Base-by-base conservation (phyloP, 2,113 vertebrate genomes). In the Tachysurus vachellii region DNA sequence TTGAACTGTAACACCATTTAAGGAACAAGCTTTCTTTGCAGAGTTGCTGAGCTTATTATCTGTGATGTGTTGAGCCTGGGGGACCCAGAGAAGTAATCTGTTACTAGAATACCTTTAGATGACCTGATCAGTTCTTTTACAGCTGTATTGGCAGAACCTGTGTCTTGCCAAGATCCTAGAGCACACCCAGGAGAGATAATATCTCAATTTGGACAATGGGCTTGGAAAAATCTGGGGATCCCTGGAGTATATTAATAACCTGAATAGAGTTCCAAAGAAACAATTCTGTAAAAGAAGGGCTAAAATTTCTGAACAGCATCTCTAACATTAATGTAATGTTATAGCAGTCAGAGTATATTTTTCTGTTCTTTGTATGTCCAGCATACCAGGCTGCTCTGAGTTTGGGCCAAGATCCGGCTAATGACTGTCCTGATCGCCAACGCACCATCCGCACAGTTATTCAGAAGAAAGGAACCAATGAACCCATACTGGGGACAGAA, bases 351-450 rank as follows among this genome's bases (percentile, higher is more conserved):
- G 53, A 71, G 23, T 19, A 56, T 16, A 36, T 44, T 36, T 61
- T 71, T 70, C 3, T 57, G 6, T 36, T 75, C 36, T 42, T 11
- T 84, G 50, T 73, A 19, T 81, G n/a, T 59, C 53, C 87, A 99
- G 98, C 95, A 0, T 99, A 98, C 92, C 97, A 98, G 92, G 95
- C 98, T 5, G 94, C 93, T 1, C 91, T 97, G 36, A 95, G 95
- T 88, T 90, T 99, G 59, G 96, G 96, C 54, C 97, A 98, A 90
- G 97, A 99, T 91, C 98, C 98, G 0, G 84, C 97, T 2, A 93
- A 97, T 0, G 96, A 98, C 92, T 99, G 98, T 91, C 97, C 94
- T 0, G 98, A 99, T 91, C 95, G 92, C n/a, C 96, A 96, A 92
- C 92, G 98, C 66, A 95, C 95, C 6, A 92, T 99, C 14, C 97